Conservation (phyloP, 2,797 vertebrate species). For the Lepidocolaptes lacrymiger region DNA sequence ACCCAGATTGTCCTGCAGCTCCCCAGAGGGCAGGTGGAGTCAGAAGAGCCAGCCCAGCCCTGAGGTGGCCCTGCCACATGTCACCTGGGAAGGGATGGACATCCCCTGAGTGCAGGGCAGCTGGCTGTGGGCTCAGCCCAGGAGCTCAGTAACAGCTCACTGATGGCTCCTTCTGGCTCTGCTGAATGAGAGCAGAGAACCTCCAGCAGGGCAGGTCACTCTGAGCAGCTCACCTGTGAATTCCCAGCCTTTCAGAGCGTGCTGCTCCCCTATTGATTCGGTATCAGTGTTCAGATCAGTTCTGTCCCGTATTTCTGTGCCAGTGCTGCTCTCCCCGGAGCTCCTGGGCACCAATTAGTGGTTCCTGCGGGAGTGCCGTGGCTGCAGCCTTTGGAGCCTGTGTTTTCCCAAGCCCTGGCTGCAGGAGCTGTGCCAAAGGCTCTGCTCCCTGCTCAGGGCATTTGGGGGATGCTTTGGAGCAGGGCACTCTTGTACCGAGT, state of each 20-base stretch:
- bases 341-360: not conserved
- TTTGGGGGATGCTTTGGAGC: not conserved
- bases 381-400: not conserved
- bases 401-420: not conserved
- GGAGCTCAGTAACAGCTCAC: not conserved
- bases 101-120: not conserved
- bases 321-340: not conserved
- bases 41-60: not conserved
- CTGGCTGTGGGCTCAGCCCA: not conserved
- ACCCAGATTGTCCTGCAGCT: not conserved
- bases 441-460: not conserved
- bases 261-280: not conserved
- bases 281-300: not conserved
- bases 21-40: not conserved
- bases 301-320: not conserved
- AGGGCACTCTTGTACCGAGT: not conserved
- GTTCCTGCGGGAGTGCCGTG: not conserved
- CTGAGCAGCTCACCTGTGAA: not conserved
- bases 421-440: not conserved
- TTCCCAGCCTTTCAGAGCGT: conserved; percentile 30
- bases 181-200: not conserved
- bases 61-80: not conserved
- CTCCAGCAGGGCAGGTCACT: conserved; percentile 14
- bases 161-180: not conserved
- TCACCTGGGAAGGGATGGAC: not conserved